Evolutionary conservation across 2,113 vertebrate species (phyloP).

Genomic region (Bubo scandiacus): DNA sequence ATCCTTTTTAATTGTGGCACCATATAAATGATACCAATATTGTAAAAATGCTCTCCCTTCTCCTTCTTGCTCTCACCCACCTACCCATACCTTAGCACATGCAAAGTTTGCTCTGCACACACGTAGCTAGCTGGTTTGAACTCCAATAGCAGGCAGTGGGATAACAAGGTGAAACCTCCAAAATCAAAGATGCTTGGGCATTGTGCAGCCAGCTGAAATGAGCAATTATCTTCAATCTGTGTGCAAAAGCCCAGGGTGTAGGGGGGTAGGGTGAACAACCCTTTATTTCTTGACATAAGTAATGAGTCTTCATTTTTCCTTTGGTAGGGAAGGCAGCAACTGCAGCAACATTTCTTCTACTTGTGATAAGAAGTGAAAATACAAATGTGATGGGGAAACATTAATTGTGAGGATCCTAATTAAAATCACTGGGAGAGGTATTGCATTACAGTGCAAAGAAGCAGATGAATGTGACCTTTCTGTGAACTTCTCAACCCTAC

Average conservation of each 20-base stretch:
- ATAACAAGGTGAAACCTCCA: background rate
- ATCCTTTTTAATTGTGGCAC: background rate
- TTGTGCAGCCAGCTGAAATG: background rate
- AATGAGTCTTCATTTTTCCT: background rate
- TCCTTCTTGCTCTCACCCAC: background rate
- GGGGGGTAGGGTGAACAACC: background rate
- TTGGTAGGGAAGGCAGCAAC: background rate
- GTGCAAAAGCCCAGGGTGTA: background rate
- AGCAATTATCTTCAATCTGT: background rate
- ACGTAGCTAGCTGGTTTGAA: background rate
- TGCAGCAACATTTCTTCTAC: background rate
- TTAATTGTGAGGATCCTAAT: slow-evolving; percentile 56
- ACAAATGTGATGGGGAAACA: background rate
- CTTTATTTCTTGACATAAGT: background rate
- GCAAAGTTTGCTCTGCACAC: background rate
- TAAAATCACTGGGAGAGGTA: slow-evolving; percentile 40
- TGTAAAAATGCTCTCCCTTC: background rate
- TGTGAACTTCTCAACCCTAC: slow-evolving; percentile 64
- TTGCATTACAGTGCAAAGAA: slow-evolving; percentile 52
- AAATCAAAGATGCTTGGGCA: background rate
- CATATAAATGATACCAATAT: background rate
- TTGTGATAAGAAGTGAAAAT: slow-evolving; percentile 8
- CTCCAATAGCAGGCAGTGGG: background rate
- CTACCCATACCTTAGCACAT: fast-evolving
- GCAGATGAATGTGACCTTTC: slow-evolving; percentile 53